Percentiles rank a stretch among this genome's conserved stretches.
Evolutionary conservation across 2,888 invertebrate genomes (phyloP).

Genomic region (Hofmannophila pseudospretella): DNA sequence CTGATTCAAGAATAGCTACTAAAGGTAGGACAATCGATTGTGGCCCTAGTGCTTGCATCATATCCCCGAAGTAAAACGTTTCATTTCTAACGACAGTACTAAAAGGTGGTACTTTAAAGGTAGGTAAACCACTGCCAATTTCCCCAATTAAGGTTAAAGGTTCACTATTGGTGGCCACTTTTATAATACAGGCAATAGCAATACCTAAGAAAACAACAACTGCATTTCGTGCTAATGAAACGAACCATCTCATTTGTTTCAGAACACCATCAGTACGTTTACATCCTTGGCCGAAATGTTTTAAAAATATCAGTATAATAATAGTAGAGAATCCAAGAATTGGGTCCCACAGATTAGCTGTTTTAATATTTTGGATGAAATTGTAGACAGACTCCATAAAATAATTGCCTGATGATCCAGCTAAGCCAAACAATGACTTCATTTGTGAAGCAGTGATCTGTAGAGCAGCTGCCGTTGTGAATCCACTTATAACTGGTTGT

Average conservation of each 20-base stretch:
- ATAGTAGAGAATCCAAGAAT: conserved; percentile 82
- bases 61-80: conserved; percentile 78
- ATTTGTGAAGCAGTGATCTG: conserved; percentile 92
- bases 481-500: conserved; percentile 89
- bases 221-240: conserved; percentile 87
- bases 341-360: conserved; percentile 80
- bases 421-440: conserved; percentile 83
- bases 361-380: conserved; percentile 78
- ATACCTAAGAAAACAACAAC: conserved; percentile 86
- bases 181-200: conserved; percentile 74
- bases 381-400: conserved; percentile 81
- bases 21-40: conserved; percentile 81
- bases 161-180: conserved; percentile 38
- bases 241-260: conserved; percentile 78
- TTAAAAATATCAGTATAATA: conserved; percentile 77
- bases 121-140: conserved; percentile 84
- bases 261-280: conserved; percentile 55
- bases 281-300: conserved; percentile 78
- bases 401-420: conserved; percentile 78
- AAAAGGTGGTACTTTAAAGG: conserved; percentile 82
- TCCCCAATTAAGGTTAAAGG: conserved; percentile 83
- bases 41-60: conserved; percentile 79
- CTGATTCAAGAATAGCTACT: conserved; percentile 83
- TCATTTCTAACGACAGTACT: conserved; percentile 77
- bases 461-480: conserved; percentile 91